Percentiles rank a stretch among this genome's conserved stretches.
Conservation (phyloP, 2,797 vertebrate species). For the Leontopithecus rosalia region DNA sequence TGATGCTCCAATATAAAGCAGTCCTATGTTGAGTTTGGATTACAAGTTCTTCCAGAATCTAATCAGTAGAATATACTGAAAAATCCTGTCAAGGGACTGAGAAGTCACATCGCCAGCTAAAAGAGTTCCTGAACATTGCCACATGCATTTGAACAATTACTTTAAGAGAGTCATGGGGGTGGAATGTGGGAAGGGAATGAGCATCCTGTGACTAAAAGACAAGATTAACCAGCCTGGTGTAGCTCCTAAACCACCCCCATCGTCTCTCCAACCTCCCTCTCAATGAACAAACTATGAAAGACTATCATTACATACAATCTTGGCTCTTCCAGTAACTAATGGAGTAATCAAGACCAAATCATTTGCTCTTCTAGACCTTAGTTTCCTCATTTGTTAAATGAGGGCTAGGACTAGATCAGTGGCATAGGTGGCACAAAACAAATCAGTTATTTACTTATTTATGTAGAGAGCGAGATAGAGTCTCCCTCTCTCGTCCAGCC, state of each 20-base stretch:
- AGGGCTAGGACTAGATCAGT: background rate
- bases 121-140: background rate
- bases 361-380: background rate
- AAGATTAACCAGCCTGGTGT: background rate
- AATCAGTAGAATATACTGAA: background rate
- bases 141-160: background rate
- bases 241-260: background rate
- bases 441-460: background rate
- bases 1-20: background rate
- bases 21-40: background rate
- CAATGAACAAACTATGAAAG: background rate
- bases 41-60: background rate
- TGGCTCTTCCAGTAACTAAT: background rate
- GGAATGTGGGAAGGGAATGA: background rate
- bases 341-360: background rate
- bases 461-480: too few species aligned
- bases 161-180: background rate
- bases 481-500: fast-evolving
- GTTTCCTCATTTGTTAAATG: background rate
- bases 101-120: background rate
- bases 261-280: background rate
- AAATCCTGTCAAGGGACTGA: background rate
- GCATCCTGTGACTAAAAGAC: background rate
- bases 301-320: background rate
- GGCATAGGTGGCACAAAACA: background rate